Evolutionary conservation across 2,113 vertebrate genomes (phyloP).

Genomic region (Clarias magur): DNA sequence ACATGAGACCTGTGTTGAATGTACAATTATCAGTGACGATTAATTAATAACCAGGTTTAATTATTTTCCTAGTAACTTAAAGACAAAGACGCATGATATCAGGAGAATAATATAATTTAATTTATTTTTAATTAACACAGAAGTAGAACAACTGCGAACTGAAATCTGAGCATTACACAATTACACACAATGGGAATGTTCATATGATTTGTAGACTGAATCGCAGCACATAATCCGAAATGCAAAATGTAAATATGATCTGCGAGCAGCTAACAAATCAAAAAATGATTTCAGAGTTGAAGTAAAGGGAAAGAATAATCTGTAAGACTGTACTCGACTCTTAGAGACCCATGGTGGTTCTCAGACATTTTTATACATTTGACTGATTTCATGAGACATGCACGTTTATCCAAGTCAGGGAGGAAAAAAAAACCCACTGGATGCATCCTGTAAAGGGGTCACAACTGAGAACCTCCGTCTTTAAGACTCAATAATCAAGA

Average conservation of each 20-base stretch:
- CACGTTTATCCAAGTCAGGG: too few relatives aligned
- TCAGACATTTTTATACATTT: not conserved
- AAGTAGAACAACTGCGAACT: conserved; percentile 52
- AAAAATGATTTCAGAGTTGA: not conserved
- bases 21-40: too few relatives aligned
- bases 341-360: not conserved
- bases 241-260: conserved; percentile 61
- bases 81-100: not conserved
- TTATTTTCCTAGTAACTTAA: not conserved
- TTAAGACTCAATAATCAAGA: not conserved
- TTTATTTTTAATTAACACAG: conserved; percentile 67
- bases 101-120: conserved; percentile 63
- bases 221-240: not conserved
- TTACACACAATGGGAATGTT: conserved; percentile 38
- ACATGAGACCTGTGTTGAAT: too few relatives aligned
- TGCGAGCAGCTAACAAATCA: not conserved
- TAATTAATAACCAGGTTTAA: not conserved
- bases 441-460: not conserved
- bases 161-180: conserved; percentile 48
- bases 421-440: not conserved
- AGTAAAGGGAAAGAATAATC: not conserved
- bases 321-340: not conserved
- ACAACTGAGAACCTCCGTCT: not conserved
- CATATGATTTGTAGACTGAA: conserved; percentile 27
- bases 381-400: not conserved